phyloP scores from a whole-genome alignment of 2,888 invertebrate genomes.

The Leptarthrus brevirostris region DNA sequence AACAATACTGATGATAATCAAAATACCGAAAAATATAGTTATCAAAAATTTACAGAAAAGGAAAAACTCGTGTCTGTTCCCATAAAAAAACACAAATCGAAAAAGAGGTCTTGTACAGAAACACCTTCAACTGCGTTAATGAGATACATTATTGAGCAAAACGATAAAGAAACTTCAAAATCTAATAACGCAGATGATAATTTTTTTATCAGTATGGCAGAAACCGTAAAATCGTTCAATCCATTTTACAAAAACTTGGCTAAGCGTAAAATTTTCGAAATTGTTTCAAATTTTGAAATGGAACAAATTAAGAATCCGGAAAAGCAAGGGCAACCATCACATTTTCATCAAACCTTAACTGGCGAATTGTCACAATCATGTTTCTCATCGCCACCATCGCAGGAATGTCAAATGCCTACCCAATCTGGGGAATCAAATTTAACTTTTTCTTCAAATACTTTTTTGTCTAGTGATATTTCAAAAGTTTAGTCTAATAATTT shows the following conservation, averaged over 20 bases:
- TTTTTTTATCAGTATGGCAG: background rate
- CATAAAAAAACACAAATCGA: no score
- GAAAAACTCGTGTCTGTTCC: no score
- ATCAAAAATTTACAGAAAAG: no score
- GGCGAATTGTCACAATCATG: background rate
- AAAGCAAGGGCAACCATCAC: background rate
- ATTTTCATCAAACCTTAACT: background rate
- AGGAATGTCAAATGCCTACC: no score
- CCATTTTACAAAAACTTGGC: constrained; percentile 6
- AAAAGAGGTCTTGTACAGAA: background rate
- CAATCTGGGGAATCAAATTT: no score
- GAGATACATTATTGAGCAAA: background rate
- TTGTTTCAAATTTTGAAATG: constrained; percentile 4
- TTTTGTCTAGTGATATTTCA: no score
- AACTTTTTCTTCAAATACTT: no score
- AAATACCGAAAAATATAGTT: no score
- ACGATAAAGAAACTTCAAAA: background rate
- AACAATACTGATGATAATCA: background rate
- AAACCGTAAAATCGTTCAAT: background rate
- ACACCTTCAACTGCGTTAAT: background rate
- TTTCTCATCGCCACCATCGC: background rate
- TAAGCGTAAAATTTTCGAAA: background rate
- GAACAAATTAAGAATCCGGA: background rate
- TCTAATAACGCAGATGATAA: background rate
- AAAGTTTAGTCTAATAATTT: no score